Evolutionary conservation across 2,113 vertebrate species (phyloP).

Genomic region (Excalfactoria chinensis): DNA sequence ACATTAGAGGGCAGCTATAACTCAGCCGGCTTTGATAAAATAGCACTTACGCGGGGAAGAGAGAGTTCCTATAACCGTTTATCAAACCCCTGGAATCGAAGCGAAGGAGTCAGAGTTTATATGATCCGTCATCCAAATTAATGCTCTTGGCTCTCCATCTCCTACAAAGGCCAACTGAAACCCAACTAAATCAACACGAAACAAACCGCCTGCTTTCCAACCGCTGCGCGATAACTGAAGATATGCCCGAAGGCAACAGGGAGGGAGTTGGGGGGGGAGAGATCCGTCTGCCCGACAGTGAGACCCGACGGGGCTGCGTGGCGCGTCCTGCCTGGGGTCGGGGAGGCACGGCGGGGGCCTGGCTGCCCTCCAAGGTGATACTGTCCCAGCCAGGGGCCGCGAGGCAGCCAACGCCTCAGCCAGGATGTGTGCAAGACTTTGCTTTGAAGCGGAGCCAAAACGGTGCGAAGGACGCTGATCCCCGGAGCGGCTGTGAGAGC

Average conservation of each 20-base stretch:
- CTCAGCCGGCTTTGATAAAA: conserved; percentile 71
- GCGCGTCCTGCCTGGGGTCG: not conserved
- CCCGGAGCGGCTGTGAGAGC: not conserved
- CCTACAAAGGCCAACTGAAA: conserved; percentile 66
- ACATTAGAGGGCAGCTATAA: conserved; percentile 64
- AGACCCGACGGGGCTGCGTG: not conserved
- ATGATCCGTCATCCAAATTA: conserved; percentile 71
- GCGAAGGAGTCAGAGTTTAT: conserved; percentile 66
- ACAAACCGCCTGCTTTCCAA: not conserved
- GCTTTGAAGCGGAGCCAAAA: conserved; percentile 47
- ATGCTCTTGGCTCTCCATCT: conserved; percentile 62
- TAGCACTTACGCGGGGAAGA: conserved; percentile 65
- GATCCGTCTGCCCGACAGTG: not conserved
- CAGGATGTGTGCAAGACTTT: conserved; percentile 30
- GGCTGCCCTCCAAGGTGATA: not conserved
- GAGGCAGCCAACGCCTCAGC: conserved; percentile 43
- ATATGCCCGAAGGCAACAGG: not conserved
- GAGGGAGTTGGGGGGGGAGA: not conserved
- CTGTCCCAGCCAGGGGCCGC: conserved; percentile 3
- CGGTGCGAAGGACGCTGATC: not conserved
- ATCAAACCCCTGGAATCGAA: conserved; percentile 72
- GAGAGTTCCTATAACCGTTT: conserved; percentile 69
- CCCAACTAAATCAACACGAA: conserved; percentile 66
- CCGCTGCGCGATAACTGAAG: not conserved
- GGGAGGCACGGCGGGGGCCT: not conserved